Percentiles rank a stretch among this genome's conserved stretches.
phyloP scores from a whole-genome alignment of 2,797 vertebrate genomes.

The Sus cebifrons region DNA sequence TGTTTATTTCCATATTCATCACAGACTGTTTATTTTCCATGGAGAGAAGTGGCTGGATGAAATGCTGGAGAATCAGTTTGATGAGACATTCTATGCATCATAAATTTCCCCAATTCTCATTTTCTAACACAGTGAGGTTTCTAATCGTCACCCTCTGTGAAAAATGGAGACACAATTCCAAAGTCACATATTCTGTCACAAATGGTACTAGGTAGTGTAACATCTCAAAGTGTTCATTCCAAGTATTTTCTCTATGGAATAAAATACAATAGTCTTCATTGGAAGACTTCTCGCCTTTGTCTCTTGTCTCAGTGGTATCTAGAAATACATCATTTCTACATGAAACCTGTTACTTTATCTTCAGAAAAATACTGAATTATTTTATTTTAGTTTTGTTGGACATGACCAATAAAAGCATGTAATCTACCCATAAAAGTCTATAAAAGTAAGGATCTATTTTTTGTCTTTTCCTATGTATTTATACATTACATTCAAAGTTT shows the following conservation, averaged over 20 bases:
- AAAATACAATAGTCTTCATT: background rate
- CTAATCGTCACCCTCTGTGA: background rate
- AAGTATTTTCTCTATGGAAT: background rate
- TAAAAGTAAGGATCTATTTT: background rate
- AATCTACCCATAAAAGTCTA: background rate
- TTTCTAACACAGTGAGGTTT: background rate
- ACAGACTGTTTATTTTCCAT: slow-evolving; percentile 23
- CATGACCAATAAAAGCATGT: background rate
- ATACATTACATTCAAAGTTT: background rate
- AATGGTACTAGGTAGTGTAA: background rate
- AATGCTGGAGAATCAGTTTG: slow-evolving; percentile 42
- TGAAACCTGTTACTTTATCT: slow-evolving; percentile 31
- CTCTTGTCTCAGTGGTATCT: background rate
- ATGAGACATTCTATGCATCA: slow-evolving; percentile 65
- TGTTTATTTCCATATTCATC: slow-evolving; percentile 50
- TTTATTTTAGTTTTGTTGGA: slow-evolving; percentile 20
- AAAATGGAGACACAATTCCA: background rate
- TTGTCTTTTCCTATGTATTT: background rate
- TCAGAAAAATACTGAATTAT: slow-evolving; percentile 32
- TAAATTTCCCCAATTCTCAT: slow-evolving; percentile 34
- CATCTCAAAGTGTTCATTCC: background rate
- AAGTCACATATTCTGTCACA: background rate
- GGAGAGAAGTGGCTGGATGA: slow-evolving; percentile 1
- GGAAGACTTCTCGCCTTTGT: too few species aligned
- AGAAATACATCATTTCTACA: background rate